Evolutionary conservation across 53 echinoderm and acorn worm species (phyloP).

Genomic region (Temnopleurus reevesii): DNA sequence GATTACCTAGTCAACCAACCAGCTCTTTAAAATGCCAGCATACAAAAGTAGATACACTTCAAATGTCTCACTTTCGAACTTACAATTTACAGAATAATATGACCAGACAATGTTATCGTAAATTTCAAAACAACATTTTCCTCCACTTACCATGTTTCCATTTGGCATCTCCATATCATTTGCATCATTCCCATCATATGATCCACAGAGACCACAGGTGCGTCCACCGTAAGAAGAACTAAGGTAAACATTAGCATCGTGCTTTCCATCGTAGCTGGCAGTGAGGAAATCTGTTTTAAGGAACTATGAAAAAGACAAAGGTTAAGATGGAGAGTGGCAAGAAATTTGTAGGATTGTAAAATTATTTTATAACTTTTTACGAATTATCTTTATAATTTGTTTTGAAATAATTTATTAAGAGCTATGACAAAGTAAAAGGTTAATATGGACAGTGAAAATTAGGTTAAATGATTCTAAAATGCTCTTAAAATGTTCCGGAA

Average conservation of each 20-base stretch:
- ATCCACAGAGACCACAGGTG: constrained; percentile 86
- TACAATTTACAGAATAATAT: too few relatives aligned
- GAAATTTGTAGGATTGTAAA: constrained; percentile 26
- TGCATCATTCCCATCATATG: constrained; percentile 66
- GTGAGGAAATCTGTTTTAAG: background rate
- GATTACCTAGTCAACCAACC: too few relatives aligned
- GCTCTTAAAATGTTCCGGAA: too few relatives aligned
- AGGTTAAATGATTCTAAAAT: too few relatives aligned
- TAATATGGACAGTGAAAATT: too few relatives aligned
- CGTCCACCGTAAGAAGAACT: constrained; percentile 61
- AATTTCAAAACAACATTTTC: background rate
- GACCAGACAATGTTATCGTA: background rate
- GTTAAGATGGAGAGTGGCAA: background rate
- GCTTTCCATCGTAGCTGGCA: constrained; percentile 58
- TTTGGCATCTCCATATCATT: constrained; percentile 70
- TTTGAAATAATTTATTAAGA: background rate
- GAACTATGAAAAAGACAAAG: background rate
- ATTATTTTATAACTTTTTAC: background rate
- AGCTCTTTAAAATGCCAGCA: too few relatives aligned
- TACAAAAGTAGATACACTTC: background rate
- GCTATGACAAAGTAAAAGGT: too few relatives aligned
- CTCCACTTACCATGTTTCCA: constrained; percentile 66
- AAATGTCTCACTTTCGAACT: too few relatives aligned
- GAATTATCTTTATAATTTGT: background rate
- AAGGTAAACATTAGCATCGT: constrained; percentile 42